Percentiles rank a stretch among this genome's conserved stretches.
Evolutionary conservation across 2,113 vertebrate genomes (phyloP).

Genomic region (Merops nubicus): DNA sequence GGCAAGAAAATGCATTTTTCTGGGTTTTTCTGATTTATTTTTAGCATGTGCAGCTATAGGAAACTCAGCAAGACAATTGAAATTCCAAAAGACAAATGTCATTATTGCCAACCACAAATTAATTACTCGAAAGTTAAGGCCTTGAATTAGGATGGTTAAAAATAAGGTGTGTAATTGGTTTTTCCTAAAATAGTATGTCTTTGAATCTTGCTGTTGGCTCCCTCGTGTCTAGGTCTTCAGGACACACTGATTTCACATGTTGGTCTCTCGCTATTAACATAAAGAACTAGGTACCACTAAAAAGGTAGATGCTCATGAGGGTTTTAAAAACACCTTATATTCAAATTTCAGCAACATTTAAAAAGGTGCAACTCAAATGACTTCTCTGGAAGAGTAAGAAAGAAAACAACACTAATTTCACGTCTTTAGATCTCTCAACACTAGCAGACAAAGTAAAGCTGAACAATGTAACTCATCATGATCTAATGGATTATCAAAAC

Average conservation of each 20-base stretch:
- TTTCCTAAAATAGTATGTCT: background rate
- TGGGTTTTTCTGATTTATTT: background rate
- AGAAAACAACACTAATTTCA: background rate
- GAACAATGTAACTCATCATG: background rate
- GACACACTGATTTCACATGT: background rate
- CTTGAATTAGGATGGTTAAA: background rate
- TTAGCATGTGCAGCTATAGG: background rate
- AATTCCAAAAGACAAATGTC: background rate
- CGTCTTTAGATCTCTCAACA: background rate
- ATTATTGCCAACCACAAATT: background rate
- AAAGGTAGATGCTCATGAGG: background rate
- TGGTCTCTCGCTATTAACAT: background rate
- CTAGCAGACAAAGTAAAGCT: background rate
- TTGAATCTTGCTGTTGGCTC: background rate
- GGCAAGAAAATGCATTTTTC: background rate
- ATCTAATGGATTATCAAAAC: background rate
- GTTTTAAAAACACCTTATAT: background rate
- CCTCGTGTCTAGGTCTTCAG: background rate
- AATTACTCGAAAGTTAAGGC: background rate
- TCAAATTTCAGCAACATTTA: background rate
- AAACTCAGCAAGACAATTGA: background rate
- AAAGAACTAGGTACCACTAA: background rate
- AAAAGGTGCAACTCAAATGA: background rate
- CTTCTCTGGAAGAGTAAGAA: background rate
- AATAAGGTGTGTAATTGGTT: background rate